Conservation (phyloP, 2,888 invertebrate genomes). For the Ethmia dodecea region DNA sequence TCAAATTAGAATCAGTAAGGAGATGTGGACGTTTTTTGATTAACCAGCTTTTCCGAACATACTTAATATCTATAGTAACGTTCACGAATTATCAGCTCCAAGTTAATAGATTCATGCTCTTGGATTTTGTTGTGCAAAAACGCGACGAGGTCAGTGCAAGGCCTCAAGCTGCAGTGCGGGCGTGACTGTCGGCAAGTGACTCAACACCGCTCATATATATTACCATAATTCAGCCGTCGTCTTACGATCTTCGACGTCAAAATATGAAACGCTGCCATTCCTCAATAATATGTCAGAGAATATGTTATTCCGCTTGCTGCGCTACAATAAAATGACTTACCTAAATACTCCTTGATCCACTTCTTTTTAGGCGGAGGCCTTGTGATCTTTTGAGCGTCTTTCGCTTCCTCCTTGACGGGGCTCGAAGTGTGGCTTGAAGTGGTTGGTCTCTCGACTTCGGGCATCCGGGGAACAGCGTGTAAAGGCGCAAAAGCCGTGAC, state of each 20-base stretch:
- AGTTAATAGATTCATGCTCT: slow-evolving; percentile 24
- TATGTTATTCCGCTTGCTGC: slow-evolving; percentile 2
- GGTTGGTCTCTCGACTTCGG: slow-evolving; percentile 35
- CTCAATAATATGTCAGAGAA: slow-evolving; percentile 2
- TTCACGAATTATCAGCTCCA: background rate
- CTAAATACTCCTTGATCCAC: slow-evolving; percentile 83
- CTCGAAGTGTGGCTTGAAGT: slow-evolving; percentile 35
- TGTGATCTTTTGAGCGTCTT: slow-evolving; percentile 39
- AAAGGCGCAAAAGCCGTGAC: slow-evolving; percentile 35
- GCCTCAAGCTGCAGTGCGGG: slow-evolving; percentile 32
- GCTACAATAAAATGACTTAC: slow-evolving; percentile 51
- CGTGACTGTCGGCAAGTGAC: background rate
- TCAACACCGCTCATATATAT: background rate
- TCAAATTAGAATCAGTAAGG: too few relatives aligned
- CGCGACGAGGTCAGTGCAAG: slow-evolving; percentile 41
- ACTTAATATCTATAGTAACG: too few relatives aligned
- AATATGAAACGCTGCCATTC: background rate
- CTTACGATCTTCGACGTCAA: slow-evolving; percentile 1
- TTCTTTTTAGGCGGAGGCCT: slow-evolving; percentile 84
- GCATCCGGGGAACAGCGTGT: slow-evolving; percentile 32
- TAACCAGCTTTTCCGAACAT: too few relatives aligned
- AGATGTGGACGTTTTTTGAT: too few relatives aligned
- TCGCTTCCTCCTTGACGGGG: slow-evolving; percentile 38
- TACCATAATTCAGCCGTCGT: slow-evolving; percentile 1
- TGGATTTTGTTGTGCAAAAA: slow-evolving; percentile 42